Evolutionary conservation across 1,140 invertebrate genomes (phyloP).

Genomic region (Drosophila lowei): DNA sequence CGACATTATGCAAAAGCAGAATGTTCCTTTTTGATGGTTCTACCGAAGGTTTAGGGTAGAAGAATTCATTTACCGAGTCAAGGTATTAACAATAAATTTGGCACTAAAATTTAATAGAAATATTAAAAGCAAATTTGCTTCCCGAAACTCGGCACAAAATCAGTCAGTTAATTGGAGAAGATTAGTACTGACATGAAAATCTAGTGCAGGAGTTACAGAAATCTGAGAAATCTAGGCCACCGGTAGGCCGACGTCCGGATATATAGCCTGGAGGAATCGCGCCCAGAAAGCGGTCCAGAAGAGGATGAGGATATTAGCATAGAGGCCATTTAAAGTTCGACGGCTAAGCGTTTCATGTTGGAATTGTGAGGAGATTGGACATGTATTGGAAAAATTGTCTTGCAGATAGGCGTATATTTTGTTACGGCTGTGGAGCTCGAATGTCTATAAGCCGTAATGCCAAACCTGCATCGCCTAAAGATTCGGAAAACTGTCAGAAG

Average conservation of each 20-base stretch:
- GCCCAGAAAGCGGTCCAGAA: too few species aligned
- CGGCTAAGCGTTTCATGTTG: too few species aligned
- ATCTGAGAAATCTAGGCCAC: neutral
- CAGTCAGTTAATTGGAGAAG: neutral
- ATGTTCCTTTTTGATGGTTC: conserved; percentile 5
- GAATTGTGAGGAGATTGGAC: too few species aligned
- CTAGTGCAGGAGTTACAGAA: neutral
- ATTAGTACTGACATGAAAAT: neutral
- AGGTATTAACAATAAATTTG: neutral
- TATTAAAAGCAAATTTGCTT: conserved; percentile 1
- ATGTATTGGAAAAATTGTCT: too few species aligned
- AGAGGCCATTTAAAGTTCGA: too few species aligned
- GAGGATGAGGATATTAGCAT: too few species aligned
- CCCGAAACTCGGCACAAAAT: neutral
- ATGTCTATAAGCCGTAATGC: conserved; percentile 19
- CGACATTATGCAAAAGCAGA: conserved; percentile 13
- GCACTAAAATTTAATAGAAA: neutral
- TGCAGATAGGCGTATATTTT: too few species aligned
- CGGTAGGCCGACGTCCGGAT: too few species aligned
- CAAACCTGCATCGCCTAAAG: neutral
- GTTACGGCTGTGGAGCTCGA: conserved; percentile 4
- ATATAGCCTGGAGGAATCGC: too few species aligned
- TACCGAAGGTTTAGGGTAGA: neutral
- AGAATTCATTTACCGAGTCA: neutral
- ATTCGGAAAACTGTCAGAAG: conserved; percentile 10